Conservation (phyloP, 2,888 invertebrate species). For the Arge pagana region DNA sequence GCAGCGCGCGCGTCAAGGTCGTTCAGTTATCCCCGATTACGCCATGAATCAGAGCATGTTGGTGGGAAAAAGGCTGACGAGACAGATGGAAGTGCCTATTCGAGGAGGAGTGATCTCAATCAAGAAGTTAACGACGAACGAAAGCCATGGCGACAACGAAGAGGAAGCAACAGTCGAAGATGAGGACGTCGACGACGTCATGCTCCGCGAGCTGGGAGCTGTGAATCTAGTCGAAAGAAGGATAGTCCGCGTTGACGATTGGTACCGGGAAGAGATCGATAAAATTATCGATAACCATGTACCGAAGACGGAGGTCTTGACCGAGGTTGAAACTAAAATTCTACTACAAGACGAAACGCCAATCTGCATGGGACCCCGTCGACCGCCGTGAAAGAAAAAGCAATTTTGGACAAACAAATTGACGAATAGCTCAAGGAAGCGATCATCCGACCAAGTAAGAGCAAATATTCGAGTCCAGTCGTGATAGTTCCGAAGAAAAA, state of each 20-base stretch:
- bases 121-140: not conserved
- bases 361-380: slow-evolving; percentile 18
- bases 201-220: not conserved
- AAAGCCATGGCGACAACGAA: not conserved
- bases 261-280: slow-evolving; percentile 9
- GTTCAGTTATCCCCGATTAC: not conserved
- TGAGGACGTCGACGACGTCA: not conserved
- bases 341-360: slow-evolving; percentile 25
- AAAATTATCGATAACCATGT: not conserved
- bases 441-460: slow-evolving; percentile 28
- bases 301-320: slow-evolving; percentile 12
- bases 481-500: slow-evolving; percentile 34
- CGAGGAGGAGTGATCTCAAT: not conserved
- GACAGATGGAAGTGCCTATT: not conserved
- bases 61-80: not conserved
- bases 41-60: not conserved
- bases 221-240: slow-evolving; percentile 3
- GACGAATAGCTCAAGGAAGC: slow-evolving; percentile 33
- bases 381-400: slow-evolving; percentile 26
- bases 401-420: slow-evolving; percentile 30
- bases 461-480: slow-evolving; percentile 29
- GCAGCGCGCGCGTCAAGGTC: too few relatives aligned
- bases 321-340: slow-evolving; percentile 28
- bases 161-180: not conserved
- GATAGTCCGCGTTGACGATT: not conserved